Conservation (phyloP, 2,888 invertebrate species). For the Didymodactylos carnosus region DNA sequence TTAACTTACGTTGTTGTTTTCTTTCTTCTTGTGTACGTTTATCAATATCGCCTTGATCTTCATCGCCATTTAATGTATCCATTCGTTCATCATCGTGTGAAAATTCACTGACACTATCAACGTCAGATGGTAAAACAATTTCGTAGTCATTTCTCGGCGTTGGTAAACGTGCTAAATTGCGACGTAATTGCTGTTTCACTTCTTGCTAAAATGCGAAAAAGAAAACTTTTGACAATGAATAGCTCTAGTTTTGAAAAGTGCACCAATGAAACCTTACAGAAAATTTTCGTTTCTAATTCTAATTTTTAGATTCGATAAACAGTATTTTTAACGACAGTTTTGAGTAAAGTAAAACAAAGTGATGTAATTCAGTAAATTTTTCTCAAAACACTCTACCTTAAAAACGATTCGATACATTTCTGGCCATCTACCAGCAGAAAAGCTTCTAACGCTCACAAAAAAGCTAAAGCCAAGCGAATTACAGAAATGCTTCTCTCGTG, state of each 20-base stretch:
- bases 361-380: too few relatives aligned
- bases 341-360: too few relatives aligned
- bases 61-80: conserved; percentile 43
- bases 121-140: conserved; percentile 78
- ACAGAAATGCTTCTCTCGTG: too few relatives aligned
- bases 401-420: too few relatives aligned
- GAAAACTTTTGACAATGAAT: not conserved
- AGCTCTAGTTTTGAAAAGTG: too few relatives aligned
- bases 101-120: conserved; percentile 36
- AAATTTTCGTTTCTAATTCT: not conserved
- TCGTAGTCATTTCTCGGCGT: conserved; percentile 89
- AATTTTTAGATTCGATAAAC: not conserved
- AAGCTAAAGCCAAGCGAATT: too few relatives aligned
- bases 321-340: too few relatives aligned
- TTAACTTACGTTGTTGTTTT: not conserved
- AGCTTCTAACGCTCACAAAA: too few relatives aligned
- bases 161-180: conserved; percentile 55
- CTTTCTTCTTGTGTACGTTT: not conserved
- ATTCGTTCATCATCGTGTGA: conserved; percentile 32
- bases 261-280: not conserved
- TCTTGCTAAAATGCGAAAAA: not conserved
- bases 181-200: not conserved
- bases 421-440: too few relatives aligned
- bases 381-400: too few relatives aligned
- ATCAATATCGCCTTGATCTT: conserved; percentile 8